These are phyloP conservation scores for Fragum sueziense DNA, from an alignment of 2,888 invertebrate species.

Conservation along the genomic window DNA sequence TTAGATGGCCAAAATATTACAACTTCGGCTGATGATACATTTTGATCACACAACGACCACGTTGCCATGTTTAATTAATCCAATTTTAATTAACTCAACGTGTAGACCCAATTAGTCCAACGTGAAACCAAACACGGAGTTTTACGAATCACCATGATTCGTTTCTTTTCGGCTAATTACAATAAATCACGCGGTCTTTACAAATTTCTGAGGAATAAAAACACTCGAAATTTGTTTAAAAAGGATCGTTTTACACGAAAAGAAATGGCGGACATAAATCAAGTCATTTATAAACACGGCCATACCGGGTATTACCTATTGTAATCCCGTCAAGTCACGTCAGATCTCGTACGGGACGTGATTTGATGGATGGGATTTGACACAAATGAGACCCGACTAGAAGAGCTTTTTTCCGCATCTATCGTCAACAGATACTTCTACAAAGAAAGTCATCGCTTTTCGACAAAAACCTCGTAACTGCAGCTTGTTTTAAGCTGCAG, in stretches of 20 bases:
- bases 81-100: neutral
- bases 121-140: neutral
- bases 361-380: constrained; percentile 43
- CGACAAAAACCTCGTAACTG: no score
- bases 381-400: constrained; percentile 22
- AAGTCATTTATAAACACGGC: constrained; percentile 9
- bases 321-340: constrained; percentile 28
- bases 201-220: constrained; percentile 16
- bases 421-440: neutral
- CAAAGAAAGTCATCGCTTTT: no score
- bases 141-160: constrained; percentile 18
- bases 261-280: constrained; percentile 32
- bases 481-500: no score
- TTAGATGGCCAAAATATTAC: no score
- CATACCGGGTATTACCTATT: constrained; percentile 45
- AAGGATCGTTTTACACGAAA: constrained; percentile 13
- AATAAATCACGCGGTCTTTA: constrained; percentile 11
- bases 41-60: no score
- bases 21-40: no score
- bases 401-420: constrained; percentile 6
- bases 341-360: constrained; percentile 32
- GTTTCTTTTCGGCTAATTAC: constrained; percentile 8
- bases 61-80: neutral
- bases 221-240: constrained; percentile 11
- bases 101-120: neutral